phyloP scores from a whole-genome alignment of 2,797 vertebrate genomes.

The Cyclura pinguis region DNA sequence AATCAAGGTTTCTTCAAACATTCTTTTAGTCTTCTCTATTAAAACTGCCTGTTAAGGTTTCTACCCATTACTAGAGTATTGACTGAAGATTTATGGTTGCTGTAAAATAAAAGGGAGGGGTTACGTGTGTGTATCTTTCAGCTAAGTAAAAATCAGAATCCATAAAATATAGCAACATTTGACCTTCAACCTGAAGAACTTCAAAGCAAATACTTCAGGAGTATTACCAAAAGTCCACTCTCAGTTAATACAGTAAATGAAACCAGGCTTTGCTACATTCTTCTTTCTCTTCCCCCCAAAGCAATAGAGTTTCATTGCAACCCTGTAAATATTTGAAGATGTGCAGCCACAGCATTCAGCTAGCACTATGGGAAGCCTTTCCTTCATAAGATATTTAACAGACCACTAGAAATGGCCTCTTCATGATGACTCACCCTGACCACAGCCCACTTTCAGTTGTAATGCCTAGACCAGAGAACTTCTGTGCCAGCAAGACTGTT shows the following conservation, averaged over 20 bases:
- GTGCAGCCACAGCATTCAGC: neutral
- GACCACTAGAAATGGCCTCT: conserved; percentile 4
- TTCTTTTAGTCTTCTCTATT: conserved; percentile 23
- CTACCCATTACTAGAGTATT: neutral
- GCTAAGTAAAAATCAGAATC: conserved; percentile 2
- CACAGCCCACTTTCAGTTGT: neutral
- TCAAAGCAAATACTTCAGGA: neutral
- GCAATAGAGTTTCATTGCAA: neutral
- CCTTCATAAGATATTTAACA: conserved; percentile 21
- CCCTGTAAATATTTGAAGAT: conserved; percentile 12
- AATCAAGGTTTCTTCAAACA: neutral
- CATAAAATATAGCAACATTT: neutral
- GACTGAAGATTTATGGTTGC: neutral
- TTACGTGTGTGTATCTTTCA: too few relatives aligned
- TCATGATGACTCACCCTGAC: neutral
- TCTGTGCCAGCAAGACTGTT: neutral
- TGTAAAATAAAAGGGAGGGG: neutral
- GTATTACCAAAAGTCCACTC: neutral
- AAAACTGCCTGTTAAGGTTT: neutral
- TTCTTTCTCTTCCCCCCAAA: neutral
- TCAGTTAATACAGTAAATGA: neutral
- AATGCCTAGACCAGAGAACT: neutral
- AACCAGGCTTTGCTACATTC: neutral
- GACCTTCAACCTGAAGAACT: neutral
- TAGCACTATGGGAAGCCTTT: conserved; percentile 1